Conservation (phyloP, 1,140 invertebrate species). For the Zaprionus tsacasi region DNA sequence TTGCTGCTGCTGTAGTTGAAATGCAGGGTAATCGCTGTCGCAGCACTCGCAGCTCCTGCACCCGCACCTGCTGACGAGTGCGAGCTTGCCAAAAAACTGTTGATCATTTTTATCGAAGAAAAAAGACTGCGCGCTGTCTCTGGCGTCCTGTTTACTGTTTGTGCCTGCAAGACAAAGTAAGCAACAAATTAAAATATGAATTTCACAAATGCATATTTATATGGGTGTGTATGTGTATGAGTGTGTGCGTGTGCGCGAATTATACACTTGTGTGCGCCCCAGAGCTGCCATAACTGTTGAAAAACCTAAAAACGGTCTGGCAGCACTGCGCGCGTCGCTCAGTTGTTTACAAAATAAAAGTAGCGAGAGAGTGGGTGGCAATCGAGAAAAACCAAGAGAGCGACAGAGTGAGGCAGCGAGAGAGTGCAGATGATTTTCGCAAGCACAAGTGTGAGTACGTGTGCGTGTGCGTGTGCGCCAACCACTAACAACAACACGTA, state of each 20-base stretch:
- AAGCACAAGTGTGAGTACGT: slow-evolving; percentile 17
- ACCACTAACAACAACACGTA: slow-evolving; percentile 56
- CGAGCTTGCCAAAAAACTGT: slow-evolving; percentile 57
- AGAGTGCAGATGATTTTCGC: slow-evolving; percentile 39
- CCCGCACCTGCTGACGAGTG: slow-evolving; percentile 29
- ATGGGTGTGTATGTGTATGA: slow-evolving; percentile 8
- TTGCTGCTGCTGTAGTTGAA: slow-evolving; percentile 60
- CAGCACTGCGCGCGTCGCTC: slow-evolving; percentile 53
- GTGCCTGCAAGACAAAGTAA: slow-evolving; percentile 37
- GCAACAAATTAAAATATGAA: slow-evolving; percentile 49
- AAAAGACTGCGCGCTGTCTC: neutral
- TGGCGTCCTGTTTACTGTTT: slow-evolving; percentile 33
- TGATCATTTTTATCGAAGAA: slow-evolving; percentile 55
- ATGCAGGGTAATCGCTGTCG: slow-evolving; percentile 63
- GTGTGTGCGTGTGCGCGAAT: slow-evolving; percentile 16
- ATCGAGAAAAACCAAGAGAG: slow-evolving; percentile 19
- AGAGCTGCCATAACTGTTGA: slow-evolving; percentile 61
- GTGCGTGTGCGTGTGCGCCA: slow-evolving; percentile 52
- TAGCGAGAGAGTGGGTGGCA: slow-evolving; percentile 42
- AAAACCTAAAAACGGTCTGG: slow-evolving; percentile 44
- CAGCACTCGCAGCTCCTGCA: slow-evolving; percentile 46
- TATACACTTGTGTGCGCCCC: slow-evolving; percentile 21
- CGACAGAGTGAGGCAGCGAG: slow-evolving; percentile 22
- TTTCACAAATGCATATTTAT: slow-evolving; percentile 68
- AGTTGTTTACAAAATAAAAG: slow-evolving; percentile 76